phyloP scores from a whole-genome alignment of 2,888 invertebrate genomes.

The Thereva unica region DNA sequence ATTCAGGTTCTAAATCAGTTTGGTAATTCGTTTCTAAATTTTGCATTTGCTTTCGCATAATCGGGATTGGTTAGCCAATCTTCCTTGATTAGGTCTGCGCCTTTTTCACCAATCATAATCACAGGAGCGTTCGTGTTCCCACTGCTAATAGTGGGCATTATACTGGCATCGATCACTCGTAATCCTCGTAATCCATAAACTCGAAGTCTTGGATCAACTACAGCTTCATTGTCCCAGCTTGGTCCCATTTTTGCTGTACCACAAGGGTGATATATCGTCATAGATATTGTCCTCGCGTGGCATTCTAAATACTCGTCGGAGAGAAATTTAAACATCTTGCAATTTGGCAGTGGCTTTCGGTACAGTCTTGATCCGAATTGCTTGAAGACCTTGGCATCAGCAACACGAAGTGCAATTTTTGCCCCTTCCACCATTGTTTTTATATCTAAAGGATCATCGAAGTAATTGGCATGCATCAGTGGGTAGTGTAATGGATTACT shows the following conservation, averaged over 20 bases:
- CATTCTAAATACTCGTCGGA: constrained; percentile 87
- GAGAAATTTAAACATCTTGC: constrained; percentile 71
- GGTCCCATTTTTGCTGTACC: constrained; percentile 91
- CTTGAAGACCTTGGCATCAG: constrained; percentile 75
- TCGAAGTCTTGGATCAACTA: constrained; percentile 77
- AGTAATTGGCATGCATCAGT: constrained; percentile 89
- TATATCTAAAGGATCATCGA: constrained; percentile 78
- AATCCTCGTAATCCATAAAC: constrained; percentile 79
- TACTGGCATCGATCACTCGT: constrained; percentile 82
- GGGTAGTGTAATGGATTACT: constrained; percentile 87
- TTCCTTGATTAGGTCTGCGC: constrained; percentile 81
- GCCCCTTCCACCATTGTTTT: constrained; percentile 82
- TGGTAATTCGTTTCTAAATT: constrained; percentile 7
- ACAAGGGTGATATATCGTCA: constrained; percentile 89
- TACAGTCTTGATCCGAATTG: constrained; percentile 80
- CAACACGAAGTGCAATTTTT: constrained; percentile 73
- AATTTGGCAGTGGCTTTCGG: constrained; percentile 76
- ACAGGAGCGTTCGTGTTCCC: constrained; percentile 90
- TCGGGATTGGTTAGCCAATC: constrained; percentile 69
- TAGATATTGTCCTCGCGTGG: constrained; percentile 81
- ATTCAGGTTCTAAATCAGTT: too few relatives aligned
- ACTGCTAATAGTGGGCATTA: constrained; percentile 87
- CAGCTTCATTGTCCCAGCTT: constrained; percentile 73
- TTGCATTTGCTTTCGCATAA: constrained; percentile 46
- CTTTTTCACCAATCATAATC: constrained; percentile 92